These are phyloP conservation scores for Chloroclysta siterata DNA, from an alignment of 2,888 invertebrate species.

Conservation along the genomic window DNA sequence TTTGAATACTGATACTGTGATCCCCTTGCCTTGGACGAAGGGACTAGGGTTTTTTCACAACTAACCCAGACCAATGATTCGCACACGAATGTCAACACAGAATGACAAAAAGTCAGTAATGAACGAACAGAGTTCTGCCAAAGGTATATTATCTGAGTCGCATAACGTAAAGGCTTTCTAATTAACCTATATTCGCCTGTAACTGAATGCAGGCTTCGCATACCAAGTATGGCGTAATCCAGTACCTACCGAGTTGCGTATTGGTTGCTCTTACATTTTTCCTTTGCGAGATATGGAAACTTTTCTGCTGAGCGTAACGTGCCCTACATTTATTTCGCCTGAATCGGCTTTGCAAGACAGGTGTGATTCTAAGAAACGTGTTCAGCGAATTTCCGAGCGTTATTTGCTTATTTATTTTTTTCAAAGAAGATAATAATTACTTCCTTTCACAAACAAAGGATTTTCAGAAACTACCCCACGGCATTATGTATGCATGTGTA, in stretches of 20 bases:
- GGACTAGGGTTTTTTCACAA: not conserved
- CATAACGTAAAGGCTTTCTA: slow-evolving; percentile 18
- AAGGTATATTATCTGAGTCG: slow-evolving; percentile 14
- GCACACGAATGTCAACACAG: not conserved
- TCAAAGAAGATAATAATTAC: not conserved
- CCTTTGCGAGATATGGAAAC: not conserved
- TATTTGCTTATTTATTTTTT: not conserved
- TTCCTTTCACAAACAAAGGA: slow-evolving; percentile 18
- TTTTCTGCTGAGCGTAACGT: not conserved
- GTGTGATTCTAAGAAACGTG: too few species aligned
- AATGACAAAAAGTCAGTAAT: slow-evolving; percentile 6
- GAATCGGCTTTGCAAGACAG: too few species aligned
- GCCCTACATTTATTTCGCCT: not conserved
- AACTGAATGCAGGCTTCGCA: slow-evolving; percentile 19
- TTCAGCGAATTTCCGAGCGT: too few species aligned
- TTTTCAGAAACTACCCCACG: slow-evolving; percentile 18
- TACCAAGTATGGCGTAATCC: slow-evolving; percentile 16
- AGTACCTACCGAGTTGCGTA: slow-evolving; percentile 3
- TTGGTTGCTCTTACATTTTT: slow-evolving; percentile 8
- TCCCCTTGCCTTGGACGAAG: too few species aligned
- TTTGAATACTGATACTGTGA: too few species aligned
- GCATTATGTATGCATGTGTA: slow-evolving; percentile 29
- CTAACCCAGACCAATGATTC: not conserved
- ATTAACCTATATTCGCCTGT: slow-evolving; percentile 29
- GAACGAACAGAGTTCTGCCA: slow-evolving; percentile 6